Evolutionary conservation across 2,113 vertebrate genomes (phyloP).

Genomic region (Muntiacus reevesi): DNA sequence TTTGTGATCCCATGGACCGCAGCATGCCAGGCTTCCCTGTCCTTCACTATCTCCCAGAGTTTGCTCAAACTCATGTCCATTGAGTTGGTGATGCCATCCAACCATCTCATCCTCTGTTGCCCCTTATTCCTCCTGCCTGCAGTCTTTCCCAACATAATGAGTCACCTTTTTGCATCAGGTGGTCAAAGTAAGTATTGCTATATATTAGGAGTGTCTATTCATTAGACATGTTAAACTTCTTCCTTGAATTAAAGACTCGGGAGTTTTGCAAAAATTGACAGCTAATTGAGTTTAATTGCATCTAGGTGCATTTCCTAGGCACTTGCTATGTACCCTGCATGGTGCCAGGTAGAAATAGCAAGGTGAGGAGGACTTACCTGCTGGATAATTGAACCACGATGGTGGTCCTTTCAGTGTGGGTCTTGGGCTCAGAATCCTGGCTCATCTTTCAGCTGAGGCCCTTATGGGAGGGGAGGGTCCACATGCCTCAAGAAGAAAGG

Average conservation of each 20-base stretch:
- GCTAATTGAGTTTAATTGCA: background rate
- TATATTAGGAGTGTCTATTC: background rate
- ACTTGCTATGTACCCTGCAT: background rate
- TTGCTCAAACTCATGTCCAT: background rate
- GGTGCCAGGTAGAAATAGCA: background rate
- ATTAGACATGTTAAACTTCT: background rate
- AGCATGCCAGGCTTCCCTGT: background rate
- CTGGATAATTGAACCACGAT: accelerated
- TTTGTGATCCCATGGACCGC: background rate
- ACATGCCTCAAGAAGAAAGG: accelerated
- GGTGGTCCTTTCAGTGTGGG: accelerated
- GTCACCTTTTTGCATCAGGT: background rate
- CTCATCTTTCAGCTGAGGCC: background rate
- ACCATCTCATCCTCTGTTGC: background rate
- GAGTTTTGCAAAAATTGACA: background rate
- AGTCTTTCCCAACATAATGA: background rate
- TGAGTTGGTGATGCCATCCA: background rate
- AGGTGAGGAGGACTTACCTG: background rate
- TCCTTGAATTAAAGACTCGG: background rate
- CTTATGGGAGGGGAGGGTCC: background rate
- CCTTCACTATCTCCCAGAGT: background rate
- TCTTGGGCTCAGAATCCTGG: background rate
- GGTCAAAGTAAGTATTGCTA: background rate
- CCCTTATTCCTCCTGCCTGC: background rate
- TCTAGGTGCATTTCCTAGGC: background rate